Percentiles rank a stretch among this genome's conserved stretches.
Evolutionary conservation across 2,888 invertebrate species (phyloP).

Genomic region (Coelogynopora nodosa): DNA sequence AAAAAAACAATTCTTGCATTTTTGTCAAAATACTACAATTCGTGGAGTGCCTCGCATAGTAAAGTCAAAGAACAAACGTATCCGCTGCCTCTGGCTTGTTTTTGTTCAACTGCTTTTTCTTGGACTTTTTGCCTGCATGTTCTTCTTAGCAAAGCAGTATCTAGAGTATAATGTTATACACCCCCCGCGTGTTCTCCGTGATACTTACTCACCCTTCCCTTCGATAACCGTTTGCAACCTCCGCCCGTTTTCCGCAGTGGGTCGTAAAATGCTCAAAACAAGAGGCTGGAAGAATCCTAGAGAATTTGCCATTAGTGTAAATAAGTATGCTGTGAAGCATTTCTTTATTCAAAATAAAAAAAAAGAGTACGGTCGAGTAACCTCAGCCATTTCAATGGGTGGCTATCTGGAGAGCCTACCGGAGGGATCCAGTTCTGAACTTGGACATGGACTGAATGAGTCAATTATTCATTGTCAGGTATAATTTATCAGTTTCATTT

Average conservation of each 20-base stretch:
- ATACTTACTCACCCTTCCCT: constrained; percentile 45
- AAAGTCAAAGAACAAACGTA: constrained; percentile 32
- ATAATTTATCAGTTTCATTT: no score
- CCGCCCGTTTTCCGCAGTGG: constrained; percentile 43
- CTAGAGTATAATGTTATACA: constrained; percentile 46
- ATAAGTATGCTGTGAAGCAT: constrained; percentile 17
- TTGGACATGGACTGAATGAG: constrained; percentile 36
- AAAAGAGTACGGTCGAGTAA: neutral
- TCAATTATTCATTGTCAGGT: constrained; percentile 39
- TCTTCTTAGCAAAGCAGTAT: constrained; percentile 43
- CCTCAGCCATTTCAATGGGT: constrained; percentile 40
- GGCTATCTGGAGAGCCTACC: constrained; percentile 43
- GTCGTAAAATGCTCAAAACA: constrained; percentile 15
- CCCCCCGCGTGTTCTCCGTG: constrained; percentile 46
- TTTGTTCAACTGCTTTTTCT: constrained; percentile 44
- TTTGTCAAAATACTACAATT: constrained; percentile 46
- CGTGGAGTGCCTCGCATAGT: constrained; percentile 45
- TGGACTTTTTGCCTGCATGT: constrained; percentile 43
- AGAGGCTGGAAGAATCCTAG: constrained; percentile 38
- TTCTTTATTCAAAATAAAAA: neutral
- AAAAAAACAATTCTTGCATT: constrained; percentile 43
- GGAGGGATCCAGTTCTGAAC: neutral
- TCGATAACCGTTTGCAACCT: constrained; percentile 46
- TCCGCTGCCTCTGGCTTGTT: constrained; percentile 41
- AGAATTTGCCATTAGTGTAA: constrained; percentile 39